These are phyloP conservation scores for Bombyx mandarina DNA, from an alignment of 1,140 invertebrate genomes.

Conservation along the genomic window DNA sequence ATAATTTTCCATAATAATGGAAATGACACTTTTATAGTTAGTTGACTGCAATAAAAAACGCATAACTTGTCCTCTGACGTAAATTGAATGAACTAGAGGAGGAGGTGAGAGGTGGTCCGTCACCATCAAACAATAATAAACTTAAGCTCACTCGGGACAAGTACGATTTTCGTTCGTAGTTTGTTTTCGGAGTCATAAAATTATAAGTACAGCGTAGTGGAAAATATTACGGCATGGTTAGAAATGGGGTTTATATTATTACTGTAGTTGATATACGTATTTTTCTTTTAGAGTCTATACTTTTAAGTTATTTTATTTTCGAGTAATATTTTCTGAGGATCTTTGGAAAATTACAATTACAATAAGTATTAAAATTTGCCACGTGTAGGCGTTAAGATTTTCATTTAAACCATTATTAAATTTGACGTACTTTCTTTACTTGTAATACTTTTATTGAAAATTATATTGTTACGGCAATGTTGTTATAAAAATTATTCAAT, in stretches of 20 bases:
- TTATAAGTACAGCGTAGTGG: slow-evolving; percentile 33
- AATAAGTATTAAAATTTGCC: no score
- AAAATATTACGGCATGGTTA: slow-evolving; percentile 20
- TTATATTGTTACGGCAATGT: no score
- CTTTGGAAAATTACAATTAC: no score
- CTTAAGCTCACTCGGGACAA: slow-evolving; percentile 4
- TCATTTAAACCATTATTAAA: background rate
- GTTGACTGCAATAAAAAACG: slow-evolving; percentile 58
- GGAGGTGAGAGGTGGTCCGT: slow-evolving; percentile 26
- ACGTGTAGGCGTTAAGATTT: no score
- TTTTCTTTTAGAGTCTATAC: background rate
- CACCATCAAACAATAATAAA: slow-evolving; percentile 11
- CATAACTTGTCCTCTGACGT: slow-evolving; percentile 52
- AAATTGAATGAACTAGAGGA: slow-evolving; percentile 54
- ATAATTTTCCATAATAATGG: slow-evolving; percentile 41
- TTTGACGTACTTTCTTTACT: background rate
- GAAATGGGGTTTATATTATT: slow-evolving; percentile 20
- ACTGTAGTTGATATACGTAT: background rate
- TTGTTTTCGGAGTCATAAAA: slow-evolving; percentile 20
- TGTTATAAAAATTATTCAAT: no score
- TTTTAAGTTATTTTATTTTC: no score
- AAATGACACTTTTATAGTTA: slow-evolving; percentile 48
- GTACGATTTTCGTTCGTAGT: slow-evolving; percentile 24
- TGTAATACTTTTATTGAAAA: background rate
- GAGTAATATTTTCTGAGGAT: no score